Evolutionary conservation across 2,888 invertebrate species (phyloP).

Genomic region (Lissocephala sabroskyi): DNA sequence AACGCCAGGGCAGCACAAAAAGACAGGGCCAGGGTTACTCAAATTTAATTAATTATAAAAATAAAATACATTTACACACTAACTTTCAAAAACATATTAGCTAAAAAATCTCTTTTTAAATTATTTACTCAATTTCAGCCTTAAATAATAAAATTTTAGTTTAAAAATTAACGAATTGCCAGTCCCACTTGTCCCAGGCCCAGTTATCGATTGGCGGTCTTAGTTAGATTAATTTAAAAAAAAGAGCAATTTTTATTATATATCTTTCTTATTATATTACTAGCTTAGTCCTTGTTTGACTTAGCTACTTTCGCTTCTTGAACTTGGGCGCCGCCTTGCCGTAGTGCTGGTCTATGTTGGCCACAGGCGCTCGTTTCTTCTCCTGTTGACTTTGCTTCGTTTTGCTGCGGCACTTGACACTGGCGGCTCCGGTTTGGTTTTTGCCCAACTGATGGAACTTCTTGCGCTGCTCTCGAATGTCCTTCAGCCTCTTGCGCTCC

Average conservation of each 20-base stretch:
- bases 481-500: conserved; percentile 76
- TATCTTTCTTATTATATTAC: too few relatives aligned
- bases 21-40: too few relatives aligned
- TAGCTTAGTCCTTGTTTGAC: too few relatives aligned
- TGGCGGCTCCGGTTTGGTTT: conserved; percentile 76
- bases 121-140: not conserved
- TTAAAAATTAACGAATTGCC: conserved; percentile 1
- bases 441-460: conserved; percentile 75
- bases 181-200: too few relatives aligned
- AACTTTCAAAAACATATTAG: too few relatives aligned
- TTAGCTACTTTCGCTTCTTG: conserved; percentile 44
- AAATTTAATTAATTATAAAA: too few relatives aligned
- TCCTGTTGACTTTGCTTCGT: conserved; percentile 69
- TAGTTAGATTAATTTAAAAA: too few relatives aligned
- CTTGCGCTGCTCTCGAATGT: conserved; percentile 73
- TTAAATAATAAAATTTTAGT: not conserved
- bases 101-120: too few relatives aligned
- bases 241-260: too few relatives aligned
- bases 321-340: conserved; percentile 68
- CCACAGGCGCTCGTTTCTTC: conserved; percentile 72
- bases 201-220: too few relatives aligned
- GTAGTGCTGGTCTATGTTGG: conserved; percentile 72
- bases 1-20: too few relatives aligned
- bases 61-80: too few relatives aligned
- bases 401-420: conserved; percentile 73